These are phyloP conservation scores for Thereva nobilitata DNA, from an alignment of 2,888 invertebrate genomes.

Conservation along the genomic window DNA sequence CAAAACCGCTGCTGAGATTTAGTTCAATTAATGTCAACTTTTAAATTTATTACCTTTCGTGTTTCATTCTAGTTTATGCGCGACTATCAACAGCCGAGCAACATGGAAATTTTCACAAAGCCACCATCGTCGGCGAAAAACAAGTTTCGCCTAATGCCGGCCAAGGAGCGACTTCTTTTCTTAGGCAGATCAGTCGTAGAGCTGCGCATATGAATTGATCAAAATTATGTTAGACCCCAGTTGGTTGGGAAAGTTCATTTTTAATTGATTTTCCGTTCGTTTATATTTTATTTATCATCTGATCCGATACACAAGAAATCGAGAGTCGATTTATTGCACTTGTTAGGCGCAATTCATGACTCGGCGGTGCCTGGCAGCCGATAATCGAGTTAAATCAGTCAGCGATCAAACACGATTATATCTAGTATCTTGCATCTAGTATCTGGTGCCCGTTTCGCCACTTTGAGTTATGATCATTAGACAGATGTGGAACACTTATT, in stretches of 20 bases:
- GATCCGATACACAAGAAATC: not conserved
- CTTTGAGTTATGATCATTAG: conserved; percentile 19
- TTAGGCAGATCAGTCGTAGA: conserved; percentile 1
- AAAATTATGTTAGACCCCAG: conserved; percentile 24
- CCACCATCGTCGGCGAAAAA: not conserved
- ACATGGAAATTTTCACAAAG: not conserved
- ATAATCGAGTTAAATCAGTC: conserved; percentile 34
- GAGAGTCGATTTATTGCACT: conserved; percentile 25
- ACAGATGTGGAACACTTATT: conserved; percentile 12
- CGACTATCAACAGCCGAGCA: conserved; percentile 1
- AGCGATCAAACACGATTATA: conserved; percentile 29
- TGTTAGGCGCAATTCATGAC: conserved; percentile 32
- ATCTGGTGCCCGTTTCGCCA: conserved; percentile 31
- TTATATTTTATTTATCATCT: conserved; percentile 16
- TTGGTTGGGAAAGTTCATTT: conserved; percentile 18
- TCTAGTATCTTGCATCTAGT: not conserved
- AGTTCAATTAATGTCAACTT: conserved; percentile 36
- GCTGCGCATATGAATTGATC: conserved; percentile 6
- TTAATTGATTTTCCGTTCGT: conserved; percentile 23
- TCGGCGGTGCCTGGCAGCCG: conserved; percentile 17
- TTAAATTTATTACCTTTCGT: conserved; percentile 35
- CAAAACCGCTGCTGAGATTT: conserved; percentile 34
- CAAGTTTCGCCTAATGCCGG: not conserved
- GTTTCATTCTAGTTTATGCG: conserved; percentile 29
- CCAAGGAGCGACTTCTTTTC: not conserved